phyloP scores from a whole-genome alignment of 2,888 invertebrate species.

The Germaria angustata region DNA sequence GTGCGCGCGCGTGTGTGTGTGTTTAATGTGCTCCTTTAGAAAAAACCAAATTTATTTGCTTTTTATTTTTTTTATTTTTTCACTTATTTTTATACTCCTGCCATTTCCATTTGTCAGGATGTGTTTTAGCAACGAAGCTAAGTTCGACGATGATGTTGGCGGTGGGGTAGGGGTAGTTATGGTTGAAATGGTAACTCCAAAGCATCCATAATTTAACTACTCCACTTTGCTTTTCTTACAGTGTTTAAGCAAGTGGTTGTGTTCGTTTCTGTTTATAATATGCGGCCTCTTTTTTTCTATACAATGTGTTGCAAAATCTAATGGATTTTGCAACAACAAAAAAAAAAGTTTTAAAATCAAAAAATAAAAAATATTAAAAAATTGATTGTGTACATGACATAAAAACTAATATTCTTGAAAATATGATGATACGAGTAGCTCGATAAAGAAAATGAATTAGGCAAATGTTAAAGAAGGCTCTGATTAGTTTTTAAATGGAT shows the following conservation, averaged over 20 bases:
- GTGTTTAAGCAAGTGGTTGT: neutral
- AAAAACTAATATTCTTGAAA: too few relatives aligned
- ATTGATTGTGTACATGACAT: too few relatives aligned
- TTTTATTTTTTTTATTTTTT: slow-evolving; percentile 19
- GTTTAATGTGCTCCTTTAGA: neutral
- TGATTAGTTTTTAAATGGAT: too few relatives aligned
- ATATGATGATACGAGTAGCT: too few relatives aligned
- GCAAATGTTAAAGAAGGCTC: too few relatives aligned
- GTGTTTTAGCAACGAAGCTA: neutral
- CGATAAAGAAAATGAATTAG: too few relatives aligned
- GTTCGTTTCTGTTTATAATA: neutral
- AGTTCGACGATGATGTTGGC: neutral
- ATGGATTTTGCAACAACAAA: too few relatives aligned
- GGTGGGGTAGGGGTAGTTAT: neutral
- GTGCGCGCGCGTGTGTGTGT: neutral
- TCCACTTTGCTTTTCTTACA: slow-evolving; percentile 30
- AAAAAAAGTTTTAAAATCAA: too few relatives aligned
- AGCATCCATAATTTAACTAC: slow-evolving; percentile 55
- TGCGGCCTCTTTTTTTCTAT: neutral
- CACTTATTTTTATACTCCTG: slow-evolving; percentile 17
- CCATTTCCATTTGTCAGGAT: slow-evolving; percentile 26
- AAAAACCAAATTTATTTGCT: neutral
- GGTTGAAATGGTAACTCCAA: slow-evolving; percentile 34
- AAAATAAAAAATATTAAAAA: too few relatives aligned
- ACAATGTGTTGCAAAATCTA: neutral